Conservation (phyloP, 2,888 invertebrate genomes). For the Epistrophe grossulariae region DNA sequence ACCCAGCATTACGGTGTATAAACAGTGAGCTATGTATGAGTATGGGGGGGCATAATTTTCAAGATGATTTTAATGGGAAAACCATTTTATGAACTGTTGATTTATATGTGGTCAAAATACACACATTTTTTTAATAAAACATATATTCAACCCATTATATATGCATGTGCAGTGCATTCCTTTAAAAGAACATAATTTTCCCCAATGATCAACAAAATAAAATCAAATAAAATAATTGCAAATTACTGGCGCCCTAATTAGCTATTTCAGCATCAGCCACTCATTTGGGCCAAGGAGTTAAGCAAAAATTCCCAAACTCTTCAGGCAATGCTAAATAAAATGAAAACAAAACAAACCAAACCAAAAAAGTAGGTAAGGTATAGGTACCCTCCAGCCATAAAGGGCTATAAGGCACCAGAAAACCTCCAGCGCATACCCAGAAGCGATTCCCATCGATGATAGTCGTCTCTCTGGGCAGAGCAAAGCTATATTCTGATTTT, state of each 20-base stretch:
- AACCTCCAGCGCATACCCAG: slow-evolving; percentile 72
- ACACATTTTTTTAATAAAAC: no score
- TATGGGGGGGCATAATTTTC: no score
- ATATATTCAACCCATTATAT: no score
- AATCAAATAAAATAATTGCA: slow-evolving; percentile 69
- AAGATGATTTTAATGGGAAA: no score
- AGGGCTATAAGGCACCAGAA: slow-evolving; percentile 19
- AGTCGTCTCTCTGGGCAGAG: slow-evolving; percentile 29
- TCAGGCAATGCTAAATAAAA: background rate
- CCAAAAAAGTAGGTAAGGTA: background rate
- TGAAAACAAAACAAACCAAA: background rate
- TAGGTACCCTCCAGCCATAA: slow-evolving; percentile 4
- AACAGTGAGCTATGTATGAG: no score
- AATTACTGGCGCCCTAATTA: slow-evolving; percentile 78
- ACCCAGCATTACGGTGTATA: no score
- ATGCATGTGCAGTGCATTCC: no score
- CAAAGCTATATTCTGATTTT: slow-evolving; percentile 71
- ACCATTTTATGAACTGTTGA: no score
- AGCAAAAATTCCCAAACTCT: slow-evolving; percentile 22
- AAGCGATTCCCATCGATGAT: slow-evolving; percentile 76
- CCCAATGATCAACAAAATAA: slow-evolving; percentile 6
- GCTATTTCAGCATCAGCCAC: slow-evolving; percentile 46
- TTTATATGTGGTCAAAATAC: no score
- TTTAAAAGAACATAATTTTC: slow-evolving; percentile 30
- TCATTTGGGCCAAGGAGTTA: slow-evolving; percentile 33